These are phyloP conservation scores for Rhagonycha fulva DNA, from an alignment of 2,888 invertebrate genomes.

Conservation along the genomic window DNA sequence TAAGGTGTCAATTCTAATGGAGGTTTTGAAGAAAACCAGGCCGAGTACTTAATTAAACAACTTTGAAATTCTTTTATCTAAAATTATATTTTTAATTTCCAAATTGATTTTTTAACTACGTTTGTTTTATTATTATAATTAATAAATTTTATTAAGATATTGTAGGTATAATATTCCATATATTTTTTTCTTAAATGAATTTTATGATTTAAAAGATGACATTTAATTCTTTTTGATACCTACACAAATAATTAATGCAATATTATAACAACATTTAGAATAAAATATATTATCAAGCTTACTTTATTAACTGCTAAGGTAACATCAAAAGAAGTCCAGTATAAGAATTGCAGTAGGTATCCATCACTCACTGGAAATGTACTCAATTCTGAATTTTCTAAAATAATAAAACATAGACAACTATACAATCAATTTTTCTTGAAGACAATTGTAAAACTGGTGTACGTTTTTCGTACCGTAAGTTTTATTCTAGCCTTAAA, in stretches of 20 bases:
- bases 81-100: background rate
- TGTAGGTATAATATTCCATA: too few species aligned
- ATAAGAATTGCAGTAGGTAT: constrained; percentile 47
- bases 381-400: background rate
- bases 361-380: constrained; percentile 38
- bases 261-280: background rate
- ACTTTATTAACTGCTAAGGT: constrained; percentile 47
- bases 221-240: too few species aligned
- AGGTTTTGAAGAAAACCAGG: constrained; percentile 47
- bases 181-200: too few species aligned
- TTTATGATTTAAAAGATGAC: too few species aligned
- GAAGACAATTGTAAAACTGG: too few species aligned
- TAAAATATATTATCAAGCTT: constrained; percentile 8
- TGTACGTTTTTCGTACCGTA: too few species aligned
- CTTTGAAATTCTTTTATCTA: background rate
- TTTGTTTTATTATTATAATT: too few species aligned
- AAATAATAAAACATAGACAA: background rate
- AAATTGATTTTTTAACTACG: background rate
- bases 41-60: constrained; percentile 42
- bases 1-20: constrained; percentile 40
- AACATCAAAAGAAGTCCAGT: constrained; percentile 45
- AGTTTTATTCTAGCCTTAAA: too few species aligned
- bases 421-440: background rate
- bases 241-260: too few species aligned
- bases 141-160: too few species aligned